A percentile compares a stretch with the other conserved stretches of the same genome.
phyloP scores from a whole-genome alignment of 2,888 invertebrate species.

The Sminthurides aquaticus region DNA sequence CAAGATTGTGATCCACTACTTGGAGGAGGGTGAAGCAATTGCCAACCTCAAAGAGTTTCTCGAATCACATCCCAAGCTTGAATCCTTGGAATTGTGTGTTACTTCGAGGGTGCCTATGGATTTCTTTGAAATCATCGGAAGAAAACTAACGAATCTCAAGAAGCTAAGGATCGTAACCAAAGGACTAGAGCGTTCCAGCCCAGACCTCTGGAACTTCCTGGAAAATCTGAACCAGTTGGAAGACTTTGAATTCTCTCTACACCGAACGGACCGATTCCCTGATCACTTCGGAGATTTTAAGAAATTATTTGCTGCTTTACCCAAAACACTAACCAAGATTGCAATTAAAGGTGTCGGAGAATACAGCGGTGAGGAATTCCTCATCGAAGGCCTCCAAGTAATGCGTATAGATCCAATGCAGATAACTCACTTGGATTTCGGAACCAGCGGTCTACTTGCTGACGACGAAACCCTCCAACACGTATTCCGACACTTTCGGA shows the following conservation, averaged over 20 bases:
- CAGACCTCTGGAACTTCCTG: not conserved
- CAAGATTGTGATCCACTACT: not conserved
- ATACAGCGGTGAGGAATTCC: constrained; percentile 1
- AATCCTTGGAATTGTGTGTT: not conserved
- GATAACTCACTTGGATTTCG: not conserved
- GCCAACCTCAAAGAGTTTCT: not conserved
- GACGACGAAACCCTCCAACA: not conserved
- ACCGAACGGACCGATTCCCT: not conserved
- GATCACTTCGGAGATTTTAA: not conserved
- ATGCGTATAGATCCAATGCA: not conserved
- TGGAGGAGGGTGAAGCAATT: not conserved
- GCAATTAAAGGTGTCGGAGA: not conserved
- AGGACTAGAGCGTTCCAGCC: not conserved
- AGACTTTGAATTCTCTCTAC: constrained; percentile 1
- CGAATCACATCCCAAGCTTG: not conserved
- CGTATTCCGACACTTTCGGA: not conserved
- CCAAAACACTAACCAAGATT: not conserved
- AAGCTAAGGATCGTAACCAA: not conserved
- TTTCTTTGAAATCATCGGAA: not conserved
- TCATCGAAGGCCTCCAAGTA: not conserved
- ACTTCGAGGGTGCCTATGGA: not conserved
- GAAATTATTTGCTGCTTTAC: not conserved
- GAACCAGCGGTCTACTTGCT: not conserved
- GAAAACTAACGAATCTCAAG: not conserved
- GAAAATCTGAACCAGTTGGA: not conserved